Conservation (phyloP, 1,140 invertebrate species). For the Neodiprion virginianus region DNA sequence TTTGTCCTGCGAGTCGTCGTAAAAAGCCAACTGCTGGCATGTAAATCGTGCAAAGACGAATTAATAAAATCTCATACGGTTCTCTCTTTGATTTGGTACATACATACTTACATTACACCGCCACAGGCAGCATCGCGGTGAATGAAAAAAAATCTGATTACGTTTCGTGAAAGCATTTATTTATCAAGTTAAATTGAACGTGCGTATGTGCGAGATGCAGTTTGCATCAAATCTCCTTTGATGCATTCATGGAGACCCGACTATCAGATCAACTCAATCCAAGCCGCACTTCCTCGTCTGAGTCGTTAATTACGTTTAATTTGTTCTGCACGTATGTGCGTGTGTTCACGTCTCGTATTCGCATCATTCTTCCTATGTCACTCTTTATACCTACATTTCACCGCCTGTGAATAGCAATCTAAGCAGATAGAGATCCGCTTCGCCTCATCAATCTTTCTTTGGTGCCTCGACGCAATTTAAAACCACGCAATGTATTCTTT, state of each 20-base stretch:
- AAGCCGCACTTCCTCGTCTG: conserved; percentile 39
- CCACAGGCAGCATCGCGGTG: too few relatives aligned
- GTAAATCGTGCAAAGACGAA: neutral
- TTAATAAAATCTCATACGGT: neutral
- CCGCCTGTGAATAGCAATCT: conserved; percentile 26
- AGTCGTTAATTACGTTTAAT: conserved; percentile 37
- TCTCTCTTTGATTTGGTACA: too few relatives aligned
- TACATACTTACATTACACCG: too few relatives aligned
- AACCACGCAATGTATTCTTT: too few relatives aligned
- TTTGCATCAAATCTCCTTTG: conserved; percentile 23
- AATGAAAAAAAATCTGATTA: neutral
- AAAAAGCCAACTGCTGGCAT: too few relatives aligned
- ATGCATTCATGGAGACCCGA: conserved; percentile 29
- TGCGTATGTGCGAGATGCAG: neutral
- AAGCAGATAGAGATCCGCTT: conserved; percentile 26
- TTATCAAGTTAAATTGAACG: conserved; percentile 5
- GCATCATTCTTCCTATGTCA: conserved; percentile 2
- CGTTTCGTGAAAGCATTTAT: neutral
- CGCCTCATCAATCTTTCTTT: conserved; percentile 6
- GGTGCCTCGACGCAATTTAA: too few relatives aligned
- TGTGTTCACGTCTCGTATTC: neutral
- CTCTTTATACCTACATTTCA: conserved; percentile 16
- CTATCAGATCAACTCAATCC: conserved; percentile 31
- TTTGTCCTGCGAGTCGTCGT: too few relatives aligned
- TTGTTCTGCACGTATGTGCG: conserved; percentile 20